These are phyloP conservation scores for Ariopsis seemanni DNA, from an alignment of 2,113 vertebrate genomes.

Conservation along the genomic window DNA sequence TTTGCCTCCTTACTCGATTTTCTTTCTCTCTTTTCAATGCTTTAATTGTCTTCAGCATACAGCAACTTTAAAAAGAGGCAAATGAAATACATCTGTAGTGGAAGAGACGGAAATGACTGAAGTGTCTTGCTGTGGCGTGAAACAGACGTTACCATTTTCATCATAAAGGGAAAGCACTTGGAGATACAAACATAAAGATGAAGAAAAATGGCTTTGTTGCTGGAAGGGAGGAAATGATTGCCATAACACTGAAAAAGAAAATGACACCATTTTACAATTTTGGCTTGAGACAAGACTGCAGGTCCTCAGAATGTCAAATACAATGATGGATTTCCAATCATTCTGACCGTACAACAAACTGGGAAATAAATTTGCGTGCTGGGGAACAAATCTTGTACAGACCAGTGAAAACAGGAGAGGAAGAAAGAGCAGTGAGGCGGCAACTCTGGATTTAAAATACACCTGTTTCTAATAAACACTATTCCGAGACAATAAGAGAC, in stretches of 20 bases:
- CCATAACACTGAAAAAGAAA: not conserved
- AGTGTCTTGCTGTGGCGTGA: not conserved
- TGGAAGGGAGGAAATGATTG: conserved; percentile 26
- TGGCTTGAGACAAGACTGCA: conserved; percentile 30
- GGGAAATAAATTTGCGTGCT: conserved; percentile 60
- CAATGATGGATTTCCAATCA: conserved; percentile 68
- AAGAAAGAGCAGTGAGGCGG: not conserved
- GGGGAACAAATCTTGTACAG: conserved; percentile 40
- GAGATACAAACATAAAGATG: conserved; percentile 35
- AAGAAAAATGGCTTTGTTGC: not conserved
- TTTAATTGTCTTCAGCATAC: not conserved
- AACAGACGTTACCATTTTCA: not conserved
- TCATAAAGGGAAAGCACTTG: not conserved
- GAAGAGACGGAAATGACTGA: not conserved
- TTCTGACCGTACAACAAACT: conserved; percentile 61
- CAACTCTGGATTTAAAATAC: not conserved
- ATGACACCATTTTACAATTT: conserved; percentile 30
- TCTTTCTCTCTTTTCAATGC: not conserved
- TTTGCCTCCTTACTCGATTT: not conserved
- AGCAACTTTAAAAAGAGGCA: not conserved
- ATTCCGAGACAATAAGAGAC: not conserved
- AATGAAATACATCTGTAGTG: not conserved
- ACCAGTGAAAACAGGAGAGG: not conserved
- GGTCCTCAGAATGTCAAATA: conserved; percentile 57
- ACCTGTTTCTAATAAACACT: not conserved